These are phyloP conservation scores for Pyrrhosoma nymphula DNA, from an alignment of 2,888 invertebrate genomes.

Conservation along the genomic window DNA sequence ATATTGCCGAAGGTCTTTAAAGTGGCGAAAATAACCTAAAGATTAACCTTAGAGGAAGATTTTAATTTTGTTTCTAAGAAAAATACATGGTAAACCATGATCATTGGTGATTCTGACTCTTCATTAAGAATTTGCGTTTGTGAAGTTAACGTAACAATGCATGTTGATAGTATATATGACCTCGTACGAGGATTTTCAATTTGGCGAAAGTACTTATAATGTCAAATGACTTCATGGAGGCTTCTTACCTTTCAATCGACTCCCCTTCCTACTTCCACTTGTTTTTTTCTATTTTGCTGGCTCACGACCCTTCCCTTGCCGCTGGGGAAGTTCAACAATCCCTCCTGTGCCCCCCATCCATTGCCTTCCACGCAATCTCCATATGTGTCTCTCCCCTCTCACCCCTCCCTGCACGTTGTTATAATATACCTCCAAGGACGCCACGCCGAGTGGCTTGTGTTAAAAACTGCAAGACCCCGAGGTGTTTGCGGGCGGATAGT, in stretches of 20 bases:
- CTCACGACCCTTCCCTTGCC: neutral
- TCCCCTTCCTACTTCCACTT: neutral
- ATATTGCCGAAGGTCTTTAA: too few relatives aligned
- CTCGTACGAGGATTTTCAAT: too few relatives aligned
- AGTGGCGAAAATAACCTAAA: too few relatives aligned
- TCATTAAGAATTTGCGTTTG: too few relatives aligned
- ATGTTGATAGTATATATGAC: too few relatives aligned
- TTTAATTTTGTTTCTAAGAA: too few relatives aligned
- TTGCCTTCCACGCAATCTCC: neutral
- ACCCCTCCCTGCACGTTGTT: neutral
- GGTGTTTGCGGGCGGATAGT: neutral
- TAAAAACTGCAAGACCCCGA: neutral
- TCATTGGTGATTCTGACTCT: too few relatives aligned
- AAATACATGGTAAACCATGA: too few relatives aligned
- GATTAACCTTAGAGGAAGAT: too few relatives aligned
- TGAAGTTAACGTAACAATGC: too few relatives aligned
- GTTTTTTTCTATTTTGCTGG: neutral
- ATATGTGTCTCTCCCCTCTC: neutral
- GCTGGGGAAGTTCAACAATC: neutral
- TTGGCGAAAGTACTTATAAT: too few relatives aligned
- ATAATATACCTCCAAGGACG: constrained; percentile 11
- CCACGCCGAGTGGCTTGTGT: neutral
- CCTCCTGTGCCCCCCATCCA: neutral
- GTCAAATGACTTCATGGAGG: neutral
- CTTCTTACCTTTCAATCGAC: neutral